Evolutionary conservation across 2,888 invertebrate species (phyloP), one percentile per base, ranked within the genome.

Genomic region (Pristionchus fissidentatus): DNA sequence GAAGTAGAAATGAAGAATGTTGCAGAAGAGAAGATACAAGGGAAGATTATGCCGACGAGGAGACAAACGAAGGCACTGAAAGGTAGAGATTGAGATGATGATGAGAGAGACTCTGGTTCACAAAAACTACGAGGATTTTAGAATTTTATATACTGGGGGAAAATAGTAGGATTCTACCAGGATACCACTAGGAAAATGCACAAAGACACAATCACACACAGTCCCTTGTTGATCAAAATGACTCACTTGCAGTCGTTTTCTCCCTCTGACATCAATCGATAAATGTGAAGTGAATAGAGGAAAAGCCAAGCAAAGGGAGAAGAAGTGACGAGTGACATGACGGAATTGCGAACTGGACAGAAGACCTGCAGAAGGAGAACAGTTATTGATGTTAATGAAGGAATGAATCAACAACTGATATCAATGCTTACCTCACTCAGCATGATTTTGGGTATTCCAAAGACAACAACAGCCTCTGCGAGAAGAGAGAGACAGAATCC

Each of bases 251-350:
- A 85, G 41, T 86, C 85, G 1, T 87, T 81, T n/a, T 84, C 85
- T 35, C 87, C 89, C 38, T 89, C 89, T 19, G 89, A 87, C n/a
- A 89, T 85, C 84, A 89, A 87, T 77, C 88, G 86, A 84, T 89
- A 89, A 49, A 89, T 87, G 83, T 88, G 87, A 10, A 89, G 85
- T 7, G 87, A 85, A 83, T 89, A 90, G 46, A 91, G 85, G 87
- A 91, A 90, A n/a, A 90, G 86, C 91, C 91, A 91, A 4, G 89
- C 87, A 79, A 91, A 91, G 22, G 90, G 87, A 46, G 89, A 85
- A 7, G 85, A 86, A 4, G 88, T 86, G n/a, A 87, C 85, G 83
- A 90, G 87, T 26, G 90, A 88, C 38, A 91, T 86, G 60, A 91
- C 84, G 22, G 91, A 88, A 43, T 90, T 91, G 29, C 91, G 87